Evolutionary conservation across 2,888 invertebrate genomes (phyloP).

Genomic region (Chesias legatella): DNA sequence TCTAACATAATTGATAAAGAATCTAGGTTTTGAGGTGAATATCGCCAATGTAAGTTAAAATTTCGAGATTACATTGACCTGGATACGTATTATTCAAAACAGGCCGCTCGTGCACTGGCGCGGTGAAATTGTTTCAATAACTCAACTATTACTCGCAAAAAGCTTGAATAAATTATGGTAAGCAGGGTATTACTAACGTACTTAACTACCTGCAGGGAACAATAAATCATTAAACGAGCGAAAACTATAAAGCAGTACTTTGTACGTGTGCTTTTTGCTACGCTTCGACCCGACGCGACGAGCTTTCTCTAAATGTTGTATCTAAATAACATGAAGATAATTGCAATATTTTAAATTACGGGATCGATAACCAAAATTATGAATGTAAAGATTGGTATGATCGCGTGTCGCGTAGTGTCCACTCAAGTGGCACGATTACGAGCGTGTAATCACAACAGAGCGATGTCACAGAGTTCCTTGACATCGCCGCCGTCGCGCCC

Average conservation of each 20-base stretch:
- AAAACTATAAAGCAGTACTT: conserved; percentile 5
- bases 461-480: conserved; percentile 41
- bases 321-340: neutral
- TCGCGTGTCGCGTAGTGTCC: conserved; percentile 5
- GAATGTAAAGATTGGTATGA: conserved; percentile 2
- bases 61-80: conserved; percentile 30
- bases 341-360: too few species aligned
- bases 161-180: conserved; percentile 9
- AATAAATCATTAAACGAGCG: neutral
- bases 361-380: neutral
- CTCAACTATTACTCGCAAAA: conserved; percentile 2
- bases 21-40: neutral
- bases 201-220: too few species aligned
- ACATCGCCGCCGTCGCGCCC: conserved; percentile 25
- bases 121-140: conserved; percentile 11
- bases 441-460: conserved; percentile 21
- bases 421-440: conserved; percentile 6
- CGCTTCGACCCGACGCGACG: conserved; percentile 6
- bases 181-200: neutral
- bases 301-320: conserved; percentile 14
- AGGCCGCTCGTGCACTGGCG: conserved; percentile 19
- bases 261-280: neutral
- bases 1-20: neutral
- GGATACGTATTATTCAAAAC: conserved; percentile 28
- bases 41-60: conserved; percentile 9